Conservation (phyloP, 2,888 invertebrate species). For the Cephus spinipes region DNA sequence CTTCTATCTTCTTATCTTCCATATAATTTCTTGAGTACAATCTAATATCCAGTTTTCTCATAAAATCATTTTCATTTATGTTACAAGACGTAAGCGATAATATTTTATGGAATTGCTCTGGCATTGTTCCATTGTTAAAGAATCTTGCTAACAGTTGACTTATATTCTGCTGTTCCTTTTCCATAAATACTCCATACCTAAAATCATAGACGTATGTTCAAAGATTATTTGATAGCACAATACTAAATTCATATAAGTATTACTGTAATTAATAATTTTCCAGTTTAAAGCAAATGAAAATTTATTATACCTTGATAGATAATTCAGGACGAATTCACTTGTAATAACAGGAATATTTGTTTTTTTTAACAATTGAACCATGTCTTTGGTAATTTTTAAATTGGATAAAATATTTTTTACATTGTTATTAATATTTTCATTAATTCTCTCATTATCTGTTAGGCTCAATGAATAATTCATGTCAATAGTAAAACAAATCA, state of each 20-base stretch:
- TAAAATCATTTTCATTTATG: conserved; percentile 69
- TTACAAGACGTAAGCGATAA: conserved; percentile 42
- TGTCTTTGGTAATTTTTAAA: conserved; percentile 71
- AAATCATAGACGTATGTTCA: conserved; percentile 17
- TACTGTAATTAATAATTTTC: background rate
- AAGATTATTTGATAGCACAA: background rate
- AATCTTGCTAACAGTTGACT: conserved; percentile 73
- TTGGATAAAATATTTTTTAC: conserved; percentile 68
- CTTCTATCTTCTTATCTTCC: conserved; percentile 70
- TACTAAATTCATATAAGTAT: background rate
- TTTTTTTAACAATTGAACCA: conserved; percentile 70
- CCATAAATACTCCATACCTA: conserved; percentile 74
- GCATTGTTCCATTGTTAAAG: conserved; percentile 68
- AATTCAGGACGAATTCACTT: conserved; percentile 72
- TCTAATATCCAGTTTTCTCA: conserved; percentile 55
- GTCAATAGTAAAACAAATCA: conserved; percentile 74
- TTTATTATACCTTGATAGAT: conserved; percentile 63
- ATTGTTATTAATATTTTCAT: conserved; percentile 44
- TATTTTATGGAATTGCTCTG: conserved; percentile 43
- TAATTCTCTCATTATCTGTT: conserved; percentile 9
- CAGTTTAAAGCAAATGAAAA: background rate
- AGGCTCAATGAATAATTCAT: conserved; percentile 64
- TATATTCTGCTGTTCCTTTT: conserved; percentile 71
- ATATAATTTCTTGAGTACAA: conserved; percentile 68
- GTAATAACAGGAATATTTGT: conserved; percentile 69